Conservation (phyloP, 2,797 vertebrate species). For the Lithobates pipiens region DNA sequence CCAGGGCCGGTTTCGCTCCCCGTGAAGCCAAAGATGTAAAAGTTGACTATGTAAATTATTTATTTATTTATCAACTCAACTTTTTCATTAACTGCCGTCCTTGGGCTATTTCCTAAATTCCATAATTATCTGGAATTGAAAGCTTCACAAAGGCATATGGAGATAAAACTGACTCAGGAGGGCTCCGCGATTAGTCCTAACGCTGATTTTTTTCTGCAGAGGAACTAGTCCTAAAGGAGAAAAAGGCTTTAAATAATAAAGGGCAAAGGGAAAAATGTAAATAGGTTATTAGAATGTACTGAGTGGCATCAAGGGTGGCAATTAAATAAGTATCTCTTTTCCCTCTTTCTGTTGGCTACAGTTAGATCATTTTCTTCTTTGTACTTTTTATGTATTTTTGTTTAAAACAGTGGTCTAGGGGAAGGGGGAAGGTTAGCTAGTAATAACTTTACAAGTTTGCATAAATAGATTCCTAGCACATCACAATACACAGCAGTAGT, state of each 20-base stretch:
- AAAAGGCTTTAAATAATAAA: background rate
- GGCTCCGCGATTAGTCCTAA: slow-evolving; percentile 8
- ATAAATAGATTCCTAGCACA: too few relatives aligned
- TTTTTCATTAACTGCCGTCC: slow-evolving; percentile 32
- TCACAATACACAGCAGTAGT: too few relatives aligned
- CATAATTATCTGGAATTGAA: slow-evolving; percentile 48
- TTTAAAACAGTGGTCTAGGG: too few relatives aligned
- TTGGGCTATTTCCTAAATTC: slow-evolving; percentile 51
- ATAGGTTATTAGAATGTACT: background rate
- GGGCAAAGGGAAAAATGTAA: background rate
- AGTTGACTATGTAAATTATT: slow-evolving; percentile 35
- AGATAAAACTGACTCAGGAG: slow-evolving; percentile 41
- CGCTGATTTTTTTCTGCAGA: background rate
- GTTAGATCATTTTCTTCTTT: background rate
- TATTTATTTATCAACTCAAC: slow-evolving; percentile 29
- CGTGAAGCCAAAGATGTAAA: slow-evolving; percentile 21
- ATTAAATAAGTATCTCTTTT: background rate
- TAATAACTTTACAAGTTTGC: too few relatives aligned
- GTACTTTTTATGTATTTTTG: background rate
- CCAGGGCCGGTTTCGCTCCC: background rate
- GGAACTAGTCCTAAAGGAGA: background rate
- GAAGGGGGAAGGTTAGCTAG: too few relatives aligned
- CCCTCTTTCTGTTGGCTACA: background rate
- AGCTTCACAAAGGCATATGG: slow-evolving; percentile 3
- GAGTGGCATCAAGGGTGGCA: background rate